Evolutionary conservation across 2,113 vertebrate genomes (phyloP), one percentile per base, ranked within the genome.

Genomic region (Tachycineta bicolor): DNA sequence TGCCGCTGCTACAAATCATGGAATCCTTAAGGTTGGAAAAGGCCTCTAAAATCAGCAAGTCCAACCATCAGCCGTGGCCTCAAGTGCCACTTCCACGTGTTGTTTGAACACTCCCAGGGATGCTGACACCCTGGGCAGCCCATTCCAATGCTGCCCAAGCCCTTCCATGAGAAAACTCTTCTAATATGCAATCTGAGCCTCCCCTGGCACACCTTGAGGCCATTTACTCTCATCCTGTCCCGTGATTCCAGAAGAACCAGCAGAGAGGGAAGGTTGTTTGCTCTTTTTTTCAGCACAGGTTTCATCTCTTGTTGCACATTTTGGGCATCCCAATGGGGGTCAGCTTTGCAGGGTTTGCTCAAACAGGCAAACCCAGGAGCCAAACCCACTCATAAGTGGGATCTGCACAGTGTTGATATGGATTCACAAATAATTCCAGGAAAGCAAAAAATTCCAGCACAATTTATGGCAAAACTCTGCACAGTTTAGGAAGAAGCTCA

Each of bases 271-370:
- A 50, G 23, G 47, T 37, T 44, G 41, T 13, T 79, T 56, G 44
- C 33, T 68, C 46, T 88, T 83, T 34, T 39, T 52, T 93, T 79
- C 74, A 47, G 34, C 70, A 14, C 17, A 41, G 37, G 49, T 73
- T 56, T 28, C 11, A 21, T 13, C 43, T 63, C 44, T 76, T 24
- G 33, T 8, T 46, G 25, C n/a, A 12, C 7, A n/a, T 90, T 90
- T 49, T 52, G 25, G 1, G 44, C 26, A 52, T 52, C 21, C 59
- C 52, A 60, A 14, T 1, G 0, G 0, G 0, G 34, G 21, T 53
- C 49, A 34, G 5, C 37, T 43, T 29, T 9, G 49, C 26, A 21
- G 34, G 17, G 21, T 47, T 39, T 69, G 22, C 71, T 63, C 79
- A 34, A 33, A 31, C 14, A 71, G 29, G 58, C 5, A 60, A 73